These are phyloP conservation scores for Patella ulyssiponensis DNA, from an alignment of 2,888 invertebrate genomes.

Conservation along the genomic window DNA sequence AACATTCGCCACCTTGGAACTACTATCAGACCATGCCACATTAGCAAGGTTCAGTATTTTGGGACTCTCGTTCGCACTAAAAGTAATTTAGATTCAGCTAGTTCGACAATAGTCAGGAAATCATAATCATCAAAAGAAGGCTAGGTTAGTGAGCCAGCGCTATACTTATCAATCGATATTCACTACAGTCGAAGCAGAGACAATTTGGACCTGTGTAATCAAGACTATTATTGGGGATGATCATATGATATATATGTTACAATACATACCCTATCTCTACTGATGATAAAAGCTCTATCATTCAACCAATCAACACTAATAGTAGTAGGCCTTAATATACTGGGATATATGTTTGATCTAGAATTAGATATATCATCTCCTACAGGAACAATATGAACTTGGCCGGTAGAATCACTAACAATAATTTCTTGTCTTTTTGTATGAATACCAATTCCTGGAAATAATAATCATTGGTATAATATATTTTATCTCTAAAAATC, in stretches of 20 bases:
- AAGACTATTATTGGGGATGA: not conserved
- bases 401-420: slow-evolving; percentile 83
- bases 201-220: not conserved
- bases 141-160: not conserved
- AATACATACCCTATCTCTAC: slow-evolving; percentile 76
- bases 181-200: not conserved
- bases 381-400: slow-evolving; percentile 75
- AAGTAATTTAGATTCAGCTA: too few relatives aligned
- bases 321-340: slow-evolving; percentile 56
- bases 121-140: too few relatives aligned
- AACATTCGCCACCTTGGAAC: too few relatives aligned
- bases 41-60: too few relatives aligned
- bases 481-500: too few relatives aligned
- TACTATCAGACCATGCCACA: too few relatives aligned
- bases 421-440: slow-evolving; percentile 81
- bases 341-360: slow-evolving; percentile 47
- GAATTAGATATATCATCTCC: not conserved
- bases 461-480: too few relatives aligned
- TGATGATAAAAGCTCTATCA: slow-evolving; percentile 85
- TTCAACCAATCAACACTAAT: slow-evolving; percentile 91
- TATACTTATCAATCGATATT: not conserved
- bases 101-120: too few relatives aligned
- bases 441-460: slow-evolving; percentile 83
- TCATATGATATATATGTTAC: not conserved
- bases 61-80: too few relatives aligned